A percentile compares a stretch with the other conserved stretches of the same genome.
Conservation (phyloP, 53 echinoderm and acorn worm species). For the Glandiceps talaboti region DNA sequence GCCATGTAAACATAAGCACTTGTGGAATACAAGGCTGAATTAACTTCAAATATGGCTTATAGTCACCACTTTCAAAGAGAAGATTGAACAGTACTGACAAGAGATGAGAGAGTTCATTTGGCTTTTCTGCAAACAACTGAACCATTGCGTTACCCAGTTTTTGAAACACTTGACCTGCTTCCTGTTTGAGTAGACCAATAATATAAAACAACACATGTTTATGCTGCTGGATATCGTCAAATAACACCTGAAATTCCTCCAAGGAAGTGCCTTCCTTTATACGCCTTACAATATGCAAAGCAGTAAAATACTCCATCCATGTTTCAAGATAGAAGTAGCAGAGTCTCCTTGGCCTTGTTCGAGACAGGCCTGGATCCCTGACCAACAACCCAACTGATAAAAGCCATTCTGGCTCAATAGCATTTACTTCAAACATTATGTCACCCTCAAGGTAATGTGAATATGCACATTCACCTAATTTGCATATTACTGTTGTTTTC, state of each 20-base stretch:
- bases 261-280: not conserved
- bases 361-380: not conserved
- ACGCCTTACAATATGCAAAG: not conserved
- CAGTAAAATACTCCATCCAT: not conserved
- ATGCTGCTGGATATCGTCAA: not conserved
- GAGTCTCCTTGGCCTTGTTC: not conserved
- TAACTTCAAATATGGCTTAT: not conserved
- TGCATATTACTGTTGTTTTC: not conserved
- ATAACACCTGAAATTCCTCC: not conserved
- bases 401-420: not conserved
- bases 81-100: not conserved
- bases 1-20: too few species aligned
- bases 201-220: not conserved
- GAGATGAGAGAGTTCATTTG: not conserved
- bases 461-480: not conserved
- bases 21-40: too few species aligned
- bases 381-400: not conserved
- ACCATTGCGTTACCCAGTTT: not conserved
- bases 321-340: not conserved
- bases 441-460: not conserved
- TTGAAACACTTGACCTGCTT: not conserved
- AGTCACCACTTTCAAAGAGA: not conserved
- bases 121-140: not conserved
- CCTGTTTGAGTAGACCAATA: not conserved
- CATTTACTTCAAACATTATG: not conserved